Percentiles rank a stretch among this genome's conserved stretches.
phyloP scores from a whole-genome alignment of 2,113 vertebrate species.

The Paramisgurnus dabryanus region DNA sequence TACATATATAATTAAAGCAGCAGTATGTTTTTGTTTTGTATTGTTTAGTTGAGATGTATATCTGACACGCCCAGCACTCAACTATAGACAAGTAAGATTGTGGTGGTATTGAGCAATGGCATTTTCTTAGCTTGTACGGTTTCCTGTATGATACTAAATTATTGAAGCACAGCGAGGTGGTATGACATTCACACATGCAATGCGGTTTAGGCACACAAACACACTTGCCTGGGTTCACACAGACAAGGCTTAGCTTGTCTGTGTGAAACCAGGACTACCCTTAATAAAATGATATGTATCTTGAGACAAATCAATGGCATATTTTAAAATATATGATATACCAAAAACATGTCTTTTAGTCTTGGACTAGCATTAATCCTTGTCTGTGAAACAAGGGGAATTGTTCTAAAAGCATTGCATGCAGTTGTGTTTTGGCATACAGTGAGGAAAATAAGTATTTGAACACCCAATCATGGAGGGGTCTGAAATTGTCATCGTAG shows the following conservation, averaged over 20 bases:
- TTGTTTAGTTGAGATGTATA: background rate
- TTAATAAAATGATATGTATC: too few species aligned
- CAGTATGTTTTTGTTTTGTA: background rate
- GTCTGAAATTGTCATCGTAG: too few species aligned
- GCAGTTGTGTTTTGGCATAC: too few species aligned
- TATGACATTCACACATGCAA: background rate
- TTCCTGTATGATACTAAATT: constrained; percentile 3
- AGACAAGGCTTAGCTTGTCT: too few species aligned
- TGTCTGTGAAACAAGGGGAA: too few species aligned
- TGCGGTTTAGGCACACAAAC: background rate
- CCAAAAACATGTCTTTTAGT: too few species aligned
- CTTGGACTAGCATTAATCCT: too few species aligned
- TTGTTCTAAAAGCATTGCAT: background rate
- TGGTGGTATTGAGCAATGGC: background rate
- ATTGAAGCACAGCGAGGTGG: background rate
- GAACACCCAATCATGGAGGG: too few species aligned
- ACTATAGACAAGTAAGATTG: background rate
- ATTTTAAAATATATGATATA: too few species aligned
- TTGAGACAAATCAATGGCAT: too few species aligned
- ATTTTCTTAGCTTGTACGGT: background rate
- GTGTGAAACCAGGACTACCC: too few species aligned
- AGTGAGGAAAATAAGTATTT: too few species aligned
- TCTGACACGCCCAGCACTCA: background rate
- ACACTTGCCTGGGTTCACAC: background rate
- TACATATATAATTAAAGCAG: background rate